Evolutionary conservation across 2,888 invertebrate species (phyloP), one percentile per base, ranked within the genome.

Genomic region (Erebia aethiops): DNA sequence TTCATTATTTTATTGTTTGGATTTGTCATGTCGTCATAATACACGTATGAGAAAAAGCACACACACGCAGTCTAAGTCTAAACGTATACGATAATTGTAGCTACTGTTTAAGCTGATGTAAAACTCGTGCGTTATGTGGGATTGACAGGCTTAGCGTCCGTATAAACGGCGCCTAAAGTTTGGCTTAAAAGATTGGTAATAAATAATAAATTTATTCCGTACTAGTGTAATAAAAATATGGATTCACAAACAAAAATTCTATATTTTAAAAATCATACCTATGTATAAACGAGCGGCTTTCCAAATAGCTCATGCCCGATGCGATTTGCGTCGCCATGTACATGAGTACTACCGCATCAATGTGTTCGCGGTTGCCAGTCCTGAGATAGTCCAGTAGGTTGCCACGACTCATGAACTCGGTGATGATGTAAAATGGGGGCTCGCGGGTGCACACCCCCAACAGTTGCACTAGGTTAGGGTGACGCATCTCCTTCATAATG

Each of bases 291-390:
- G 96, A 97, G 79, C 98, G 95, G 82, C 97, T 97, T 94, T 99
- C 99, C 79, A 99, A 94, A 91, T 99, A 99, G 85, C 98, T 98
- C 99, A 99, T 99, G 74, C 98, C 99, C 76, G 98, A 97, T 0
- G 99, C 98, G 81, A 99, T 99, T 95, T 99, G 99, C n/a, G 99
- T 99, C 64, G 99, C 99, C 96, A 99, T 99, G 89, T 99, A 98
- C 95, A 99, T 98, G 73, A 99, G 95, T 41, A 98, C 98, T 4
- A 99, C 98, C 13, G 99, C 99, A 80, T 98, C 98, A 66, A 99
- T 96, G 83, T 97, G 96, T 78, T 97, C 96, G 80, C 97, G 96
- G 84, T 96, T 97, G 77, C 96, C 97, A 75, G 97, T 97, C 69
- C 99, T 95, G 78, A 99, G 93, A 89, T 98, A 99, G 91, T 99